Evolutionary conservation across 2,888 invertebrate species (phyloP), one percentile per base, ranked within the genome.

Genomic region (Ptychoptera contaminata): DNA sequence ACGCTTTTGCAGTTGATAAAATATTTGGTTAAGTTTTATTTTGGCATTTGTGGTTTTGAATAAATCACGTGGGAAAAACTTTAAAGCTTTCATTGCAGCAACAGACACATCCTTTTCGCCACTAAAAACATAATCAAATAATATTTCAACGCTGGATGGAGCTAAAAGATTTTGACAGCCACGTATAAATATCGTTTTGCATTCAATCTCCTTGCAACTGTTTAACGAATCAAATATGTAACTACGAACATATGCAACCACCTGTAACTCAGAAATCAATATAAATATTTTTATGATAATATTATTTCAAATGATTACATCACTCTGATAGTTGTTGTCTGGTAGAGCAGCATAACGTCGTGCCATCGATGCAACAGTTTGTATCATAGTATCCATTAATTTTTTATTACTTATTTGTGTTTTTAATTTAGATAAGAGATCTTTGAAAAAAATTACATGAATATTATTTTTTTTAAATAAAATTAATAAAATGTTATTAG

Each of bases 91-190:
- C 69, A 85, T 72, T 0, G 83, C 79, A 5, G 76, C 70, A 2
- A 79, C 72, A 9, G 74, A 72, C 16, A 74, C 67, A 30, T 74
- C 70, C 31, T 72, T 63, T 41, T 66, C 65, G 9, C 63, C 69
- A 9, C 67, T 64, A 46, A 67, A 58, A 1, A 76, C 72, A 50
- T 71, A 63, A 15, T 71, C 58, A 8, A 84, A 54, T 2, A 87
- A 61, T 1, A 66, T 58, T 3, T 77, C 70, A n/a, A 82, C 62
- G 1, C 79, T 74, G 1, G 63, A 61, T 11, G 69, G 65, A 42
- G 76, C 72, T 43, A 71, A 71, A 1, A 86, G 68, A 63, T 86
- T 87, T 52, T 77, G 76, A 36, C 86, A 60, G 0, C 79, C 78
- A 44, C 82, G 68, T 31, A 86, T 65, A 54, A 74, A 79, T 40